phyloP scores from a whole-genome alignment of 2,113 vertebrate genomes.

The Papio anubis region DNA sequence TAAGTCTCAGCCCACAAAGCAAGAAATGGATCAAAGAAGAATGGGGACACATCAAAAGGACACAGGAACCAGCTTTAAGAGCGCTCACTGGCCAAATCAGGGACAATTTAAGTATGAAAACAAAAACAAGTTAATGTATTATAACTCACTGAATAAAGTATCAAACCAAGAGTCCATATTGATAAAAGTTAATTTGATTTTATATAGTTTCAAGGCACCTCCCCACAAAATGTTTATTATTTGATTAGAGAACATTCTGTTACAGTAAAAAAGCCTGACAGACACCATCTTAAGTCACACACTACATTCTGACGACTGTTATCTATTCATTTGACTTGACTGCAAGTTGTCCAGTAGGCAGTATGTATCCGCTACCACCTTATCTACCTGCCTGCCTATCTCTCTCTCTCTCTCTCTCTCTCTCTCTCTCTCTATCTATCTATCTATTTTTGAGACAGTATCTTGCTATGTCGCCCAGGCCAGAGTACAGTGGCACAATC shows the following conservation, averaged over 20 bases:
- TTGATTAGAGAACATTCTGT: not conserved
- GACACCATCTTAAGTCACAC: not conserved
- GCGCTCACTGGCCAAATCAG: not conserved
- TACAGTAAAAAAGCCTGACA: not conserved
- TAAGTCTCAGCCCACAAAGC: not conserved
- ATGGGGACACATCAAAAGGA: not conserved
- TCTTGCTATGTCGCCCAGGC: too few species aligned
- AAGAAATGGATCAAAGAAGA: not conserved
- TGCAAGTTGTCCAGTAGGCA: not conserved
- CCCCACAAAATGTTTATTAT: not conserved
- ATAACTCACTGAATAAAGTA: not conserved
- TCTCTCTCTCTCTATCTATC: too few species aligned
- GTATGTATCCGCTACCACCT: not conserved
- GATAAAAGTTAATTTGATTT: not conserved
- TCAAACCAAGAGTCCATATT: not conserved
- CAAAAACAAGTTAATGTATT: not conserved
- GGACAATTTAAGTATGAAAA: not conserved
- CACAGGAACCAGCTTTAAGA: not conserved
- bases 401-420: too few species aligned
- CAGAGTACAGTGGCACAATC: too few species aligned
- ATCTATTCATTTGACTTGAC: not conserved
- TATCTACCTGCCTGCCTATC: too few species aligned
- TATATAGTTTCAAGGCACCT: not conserved
- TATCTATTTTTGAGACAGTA: too few species aligned
- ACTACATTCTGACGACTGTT: not conserved